A percentile compares a stretch with the other conserved stretches of the same genome.
Conservation (phyloP, 2,797 vertebrate species). For the Sebastiscus albofasciatus region DNA sequence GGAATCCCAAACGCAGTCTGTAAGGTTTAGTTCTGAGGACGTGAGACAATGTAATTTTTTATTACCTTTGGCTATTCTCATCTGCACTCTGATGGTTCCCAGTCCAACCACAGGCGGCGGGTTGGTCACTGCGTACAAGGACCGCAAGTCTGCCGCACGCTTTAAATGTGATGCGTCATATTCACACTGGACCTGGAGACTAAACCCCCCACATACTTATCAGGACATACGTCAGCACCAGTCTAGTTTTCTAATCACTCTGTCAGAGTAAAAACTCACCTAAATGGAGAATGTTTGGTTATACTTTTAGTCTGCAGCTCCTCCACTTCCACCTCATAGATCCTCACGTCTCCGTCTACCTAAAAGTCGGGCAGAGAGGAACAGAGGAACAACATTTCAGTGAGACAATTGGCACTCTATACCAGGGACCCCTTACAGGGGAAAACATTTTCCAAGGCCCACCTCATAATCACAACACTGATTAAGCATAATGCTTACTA, state of each 20-base stretch:
- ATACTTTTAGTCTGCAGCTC: constrained; percentile 1
- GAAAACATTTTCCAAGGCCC: too few relatives aligned
- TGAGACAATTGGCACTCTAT: neutral
- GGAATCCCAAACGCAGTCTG: neutral
- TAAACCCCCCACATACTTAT: constrained; percentile 1
- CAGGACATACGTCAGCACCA: neutral
- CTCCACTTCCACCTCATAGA: constrained; percentile 73
- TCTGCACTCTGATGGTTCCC: constrained; percentile 71
- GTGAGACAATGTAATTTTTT: neutral
- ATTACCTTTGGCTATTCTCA: constrained; percentile 79
- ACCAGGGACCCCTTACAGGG: neutral
- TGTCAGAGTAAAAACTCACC: constrained; percentile 28
- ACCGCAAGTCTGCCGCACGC: constrained; percentile 29
- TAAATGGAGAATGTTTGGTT: constrained; percentile 40
- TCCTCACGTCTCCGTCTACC: constrained; percentile 50
- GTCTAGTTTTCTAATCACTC: neutral
- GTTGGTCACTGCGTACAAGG: constrained; percentile 54
- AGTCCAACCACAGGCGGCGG: constrained; percentile 67
- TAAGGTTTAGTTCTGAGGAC: neutral
- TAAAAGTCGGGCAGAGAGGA: constrained; percentile 4
- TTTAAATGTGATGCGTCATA: constrained; percentile 47
- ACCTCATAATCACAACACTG: too few relatives aligned
- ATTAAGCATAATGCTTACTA: too few relatives aligned
- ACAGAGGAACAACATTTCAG: neutral
- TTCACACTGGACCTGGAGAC: constrained; percentile 77